These are phyloP conservation scores for Orthosia gracilis DNA, from an alignment of 2,888 invertebrate species.

Conservation along the genomic window DNA sequence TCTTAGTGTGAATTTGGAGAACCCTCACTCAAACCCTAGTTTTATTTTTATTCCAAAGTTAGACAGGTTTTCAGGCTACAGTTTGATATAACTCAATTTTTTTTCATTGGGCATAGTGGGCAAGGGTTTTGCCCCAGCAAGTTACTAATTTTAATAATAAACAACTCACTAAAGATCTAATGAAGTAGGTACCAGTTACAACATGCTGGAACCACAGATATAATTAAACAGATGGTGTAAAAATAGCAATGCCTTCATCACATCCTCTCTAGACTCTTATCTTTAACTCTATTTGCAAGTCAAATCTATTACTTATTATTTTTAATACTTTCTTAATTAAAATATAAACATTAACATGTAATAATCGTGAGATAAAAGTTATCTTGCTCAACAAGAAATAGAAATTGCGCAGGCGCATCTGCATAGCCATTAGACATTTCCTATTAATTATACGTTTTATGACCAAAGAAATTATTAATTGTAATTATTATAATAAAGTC, in stretches of 20 bases:
- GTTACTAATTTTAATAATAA: too few relatives aligned
- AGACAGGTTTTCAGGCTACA: too few relatives aligned
- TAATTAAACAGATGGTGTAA: too few relatives aligned
- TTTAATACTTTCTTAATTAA: constrained; percentile 9
- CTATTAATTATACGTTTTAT: constrained; percentile 10
- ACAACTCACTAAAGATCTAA: too few relatives aligned
- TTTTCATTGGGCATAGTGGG: too few relatives aligned
- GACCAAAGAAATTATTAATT: background rate
- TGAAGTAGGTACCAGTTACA: too few relatives aligned
- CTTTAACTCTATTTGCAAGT: background rate
- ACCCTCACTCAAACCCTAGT: too few relatives aligned
- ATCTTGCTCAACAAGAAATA: background rate
- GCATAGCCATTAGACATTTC: constrained; percentile 13
- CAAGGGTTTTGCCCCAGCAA: too few relatives aligned
- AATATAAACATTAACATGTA: constrained; percentile 10
- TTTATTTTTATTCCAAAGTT: too few relatives aligned
- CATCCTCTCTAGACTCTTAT: background rate
- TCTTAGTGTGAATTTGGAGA: too few relatives aligned
- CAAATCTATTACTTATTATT: background rate
- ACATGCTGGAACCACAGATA: too few relatives aligned
- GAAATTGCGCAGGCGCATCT: constrained; percentile 20
- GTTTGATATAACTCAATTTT: too few relatives aligned
- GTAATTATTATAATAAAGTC: background rate
- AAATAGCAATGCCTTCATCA: background rate
- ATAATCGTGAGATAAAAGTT: constrained; percentile 16